Evolutionary conservation across 2,888 invertebrate species (phyloP), one percentile per base, ranked within the genome.

Genomic region (Pseudeuparius sepicola): DNA sequence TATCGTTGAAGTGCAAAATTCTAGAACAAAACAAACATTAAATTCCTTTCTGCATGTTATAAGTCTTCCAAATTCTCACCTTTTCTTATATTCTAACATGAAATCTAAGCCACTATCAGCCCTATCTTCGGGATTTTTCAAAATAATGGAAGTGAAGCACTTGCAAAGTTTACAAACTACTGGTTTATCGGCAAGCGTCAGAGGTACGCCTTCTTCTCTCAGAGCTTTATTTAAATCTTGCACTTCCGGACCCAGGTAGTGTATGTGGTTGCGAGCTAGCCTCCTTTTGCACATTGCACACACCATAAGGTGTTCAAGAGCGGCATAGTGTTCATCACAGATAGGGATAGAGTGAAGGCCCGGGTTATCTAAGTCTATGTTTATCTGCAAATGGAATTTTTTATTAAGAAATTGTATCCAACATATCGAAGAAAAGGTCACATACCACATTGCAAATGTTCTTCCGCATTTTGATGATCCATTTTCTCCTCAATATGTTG

Each of bases 101-200:
- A 78, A 78, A 10, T 56, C 55, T 4, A 52, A 57, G 52, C 61
- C 71, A 58, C 64, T 67, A 54, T 49, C 61, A 44, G 47, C 55
- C 33, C 55, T 53, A 13, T 61, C 60, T 40, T 71, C 70, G 1
- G 67, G 67, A 2, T 72, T 75, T 40, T 82, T 78, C 49, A 78
- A 67, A 38, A 82, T 66, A 32, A 85, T 59, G 40, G 79, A 73
- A 47, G 79, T 78, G 61, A 81, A 87, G 59, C 82, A 79, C 37
- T 82, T 75, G 51, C 87, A 88, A 14, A 80, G 62, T 63, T 86
- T 87, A 63, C 88, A 88, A 25, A 87, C 75, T 31, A 83, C 81
- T 1, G 80, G 77, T 39, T 78, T 76, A 48, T 76, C 72, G 2
- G 64, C 58, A 50, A 87, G 65, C 49, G 67, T 65, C 9, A 82